phyloP scores from a whole-genome alignment of 2,113 vertebrate genomes.

The Anseranas semipalmata region DNA sequence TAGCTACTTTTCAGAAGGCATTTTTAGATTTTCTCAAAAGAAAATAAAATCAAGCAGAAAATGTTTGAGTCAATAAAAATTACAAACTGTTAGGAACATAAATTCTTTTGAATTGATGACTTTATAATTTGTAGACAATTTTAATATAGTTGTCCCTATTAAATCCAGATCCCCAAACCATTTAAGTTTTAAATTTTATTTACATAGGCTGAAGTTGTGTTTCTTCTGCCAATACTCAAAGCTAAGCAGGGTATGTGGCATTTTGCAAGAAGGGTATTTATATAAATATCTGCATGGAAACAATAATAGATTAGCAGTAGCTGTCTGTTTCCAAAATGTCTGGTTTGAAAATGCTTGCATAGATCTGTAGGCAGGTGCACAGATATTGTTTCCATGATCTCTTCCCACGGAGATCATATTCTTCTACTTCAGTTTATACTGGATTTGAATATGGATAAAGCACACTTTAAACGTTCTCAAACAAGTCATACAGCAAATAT shows the following conservation, averaged over 20 bases:
- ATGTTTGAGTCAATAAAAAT: neutral
- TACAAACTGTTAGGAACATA: neutral
- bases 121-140: neutral
- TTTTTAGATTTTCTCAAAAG: conserved; percentile 12
- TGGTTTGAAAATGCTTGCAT: conserved; percentile 42
- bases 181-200: neutral
- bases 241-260: neutral
- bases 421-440: neutral
- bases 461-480: neutral
- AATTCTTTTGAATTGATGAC: neutral
- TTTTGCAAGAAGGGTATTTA: conserved; percentile 8
- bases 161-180: neutral
- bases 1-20: neutral
- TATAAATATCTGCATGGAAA: conserved; percentile 54
- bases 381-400: conserved; percentile 47
- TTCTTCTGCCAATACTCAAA: neutral
- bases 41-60: neutral
- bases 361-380: conserved; percentile 49
- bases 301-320: conserved; percentile 50
- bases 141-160: neutral
- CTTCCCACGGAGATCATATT: conserved; percentile 58
- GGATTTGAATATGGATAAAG: conserved; percentile 32
- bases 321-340: conserved; percentile 32
- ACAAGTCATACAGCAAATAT: neutral
- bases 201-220: neutral